phyloP scores from a whole-genome alignment of 2,113 vertebrate species.

The Arizona elegans region DNA sequence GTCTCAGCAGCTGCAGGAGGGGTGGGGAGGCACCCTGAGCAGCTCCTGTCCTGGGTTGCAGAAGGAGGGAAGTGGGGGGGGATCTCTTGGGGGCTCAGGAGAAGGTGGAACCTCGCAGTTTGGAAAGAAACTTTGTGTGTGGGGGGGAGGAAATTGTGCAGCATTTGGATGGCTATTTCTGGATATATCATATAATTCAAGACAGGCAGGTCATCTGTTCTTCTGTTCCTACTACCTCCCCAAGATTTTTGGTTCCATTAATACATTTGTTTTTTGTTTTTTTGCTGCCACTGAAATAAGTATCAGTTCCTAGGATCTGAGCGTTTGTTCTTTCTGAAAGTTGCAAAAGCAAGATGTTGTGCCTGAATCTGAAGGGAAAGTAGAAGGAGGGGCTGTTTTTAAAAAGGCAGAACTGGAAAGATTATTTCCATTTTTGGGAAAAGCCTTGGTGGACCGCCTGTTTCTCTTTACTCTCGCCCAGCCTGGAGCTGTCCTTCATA shows the following conservation, averaged over 20 bases:
- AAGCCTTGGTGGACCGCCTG: neutral
- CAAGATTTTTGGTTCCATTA: neutral
- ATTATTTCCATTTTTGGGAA: constrained; percentile 37
- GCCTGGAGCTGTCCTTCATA: neutral
- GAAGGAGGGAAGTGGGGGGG: neutral
- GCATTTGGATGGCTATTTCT: neutral
- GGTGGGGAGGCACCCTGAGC: fast-evolving
- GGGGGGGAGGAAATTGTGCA: neutral
- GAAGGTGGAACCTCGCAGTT: neutral
- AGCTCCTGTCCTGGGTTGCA: neutral
- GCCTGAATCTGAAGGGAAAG: neutral
- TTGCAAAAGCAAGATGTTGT: neutral
- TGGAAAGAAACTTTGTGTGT: neutral
- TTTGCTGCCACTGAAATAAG: neutral
- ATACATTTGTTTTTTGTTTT: neutral
- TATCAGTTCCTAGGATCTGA: neutral
- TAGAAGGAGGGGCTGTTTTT: constrained; percentile 16
- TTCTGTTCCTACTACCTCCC: neutral
- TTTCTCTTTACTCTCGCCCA: neutral
- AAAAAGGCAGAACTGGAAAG: neutral
- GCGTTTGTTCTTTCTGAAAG: neutral
- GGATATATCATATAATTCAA: neutral
- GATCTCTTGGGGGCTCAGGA: neutral
- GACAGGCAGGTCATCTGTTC: neutral
- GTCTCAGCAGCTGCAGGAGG: neutral